Conservation (phyloP, 2,113 vertebrate species). For the Cairina moschata region DNA sequence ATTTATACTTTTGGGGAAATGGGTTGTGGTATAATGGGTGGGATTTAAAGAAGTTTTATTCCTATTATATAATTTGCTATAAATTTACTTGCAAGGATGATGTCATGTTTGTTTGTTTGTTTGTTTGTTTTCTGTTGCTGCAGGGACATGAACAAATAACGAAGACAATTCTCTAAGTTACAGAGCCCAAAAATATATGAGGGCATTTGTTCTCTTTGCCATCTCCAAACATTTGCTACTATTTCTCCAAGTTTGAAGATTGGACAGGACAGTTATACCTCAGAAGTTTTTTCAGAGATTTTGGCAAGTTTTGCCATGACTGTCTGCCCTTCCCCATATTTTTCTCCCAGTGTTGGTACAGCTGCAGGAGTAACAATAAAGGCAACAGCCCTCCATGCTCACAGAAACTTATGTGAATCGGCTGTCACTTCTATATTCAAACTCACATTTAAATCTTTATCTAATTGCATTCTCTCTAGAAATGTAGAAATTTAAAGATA, state of each 20-base stretch:
- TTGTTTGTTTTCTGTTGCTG: not conserved
- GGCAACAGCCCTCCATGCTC: not conserved
- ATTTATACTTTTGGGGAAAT: not conserved
- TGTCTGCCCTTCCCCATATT: not conserved
- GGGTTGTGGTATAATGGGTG: not conserved
- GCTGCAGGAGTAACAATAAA: not conserved
- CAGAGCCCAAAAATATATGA: not conserved
- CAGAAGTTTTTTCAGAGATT: not conserved
- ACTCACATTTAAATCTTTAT: not conserved
- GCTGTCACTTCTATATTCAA: not conserved
- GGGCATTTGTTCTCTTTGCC: not conserved
- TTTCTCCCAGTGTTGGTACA: not conserved
- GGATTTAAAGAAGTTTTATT: not conserved
- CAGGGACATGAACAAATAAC: not conserved
- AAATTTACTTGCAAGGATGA: not conserved
- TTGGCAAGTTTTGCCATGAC: not conserved
- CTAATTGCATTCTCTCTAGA: not conserved
- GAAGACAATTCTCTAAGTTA: not conserved
- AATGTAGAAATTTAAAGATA: not conserved
- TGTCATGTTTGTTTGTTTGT: not conserved
- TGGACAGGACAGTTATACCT: not conserved
- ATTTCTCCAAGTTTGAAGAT: not conserved
- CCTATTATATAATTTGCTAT: accelerated
- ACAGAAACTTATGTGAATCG: not conserved
- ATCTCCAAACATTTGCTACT: not conserved